Evolutionary conservation across 2,888 invertebrate genomes (phyloP).

Genomic region (Thecocarcelia acutangulata): DNA sequence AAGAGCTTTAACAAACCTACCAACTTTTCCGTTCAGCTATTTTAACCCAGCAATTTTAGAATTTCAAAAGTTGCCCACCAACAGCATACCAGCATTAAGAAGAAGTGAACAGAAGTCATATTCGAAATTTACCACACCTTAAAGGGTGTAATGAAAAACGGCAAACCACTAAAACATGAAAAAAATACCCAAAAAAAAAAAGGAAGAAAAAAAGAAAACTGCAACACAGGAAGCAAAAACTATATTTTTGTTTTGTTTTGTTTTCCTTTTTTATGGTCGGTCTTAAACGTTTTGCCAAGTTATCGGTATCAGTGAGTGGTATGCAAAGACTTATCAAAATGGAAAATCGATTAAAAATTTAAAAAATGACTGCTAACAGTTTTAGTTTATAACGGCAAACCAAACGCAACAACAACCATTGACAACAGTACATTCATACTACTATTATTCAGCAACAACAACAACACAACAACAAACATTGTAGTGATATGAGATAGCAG

Average conservation of each 20-base stretch:
- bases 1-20: too few relatives aligned
- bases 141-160: conserved; percentile 23
- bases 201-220: not conserved
- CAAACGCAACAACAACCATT: conserved; percentile 1
- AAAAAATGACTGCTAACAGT: conserved; percentile 54
- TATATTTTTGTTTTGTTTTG: conserved; percentile 21
- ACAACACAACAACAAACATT: conserved; percentile 10
- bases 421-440: not conserved
- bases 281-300: conserved; percentile 61
- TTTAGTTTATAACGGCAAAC: conserved; percentile 48
- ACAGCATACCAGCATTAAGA: not conserved
- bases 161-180: conserved; percentile 12
- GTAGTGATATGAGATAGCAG: conserved; percentile 11
- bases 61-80: too few relatives aligned
- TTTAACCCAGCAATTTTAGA: not conserved
- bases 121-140: conserved; percentile 39
- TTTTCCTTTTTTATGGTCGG: conserved; percentile 43
- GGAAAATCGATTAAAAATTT: conserved; percentile 72
- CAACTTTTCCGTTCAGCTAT: not conserved
- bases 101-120: not conserved
- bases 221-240: not conserved
- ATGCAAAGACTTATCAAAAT: conserved; percentile 70
- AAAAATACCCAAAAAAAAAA: not conserved
- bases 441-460: not conserved
- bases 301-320: conserved; percentile 43